Percentiles rank a stretch among this genome's conserved stretches.
phyloP scores from a whole-genome alignment of 1,140 invertebrate species.

The Palaemon carinicauda region DNA sequence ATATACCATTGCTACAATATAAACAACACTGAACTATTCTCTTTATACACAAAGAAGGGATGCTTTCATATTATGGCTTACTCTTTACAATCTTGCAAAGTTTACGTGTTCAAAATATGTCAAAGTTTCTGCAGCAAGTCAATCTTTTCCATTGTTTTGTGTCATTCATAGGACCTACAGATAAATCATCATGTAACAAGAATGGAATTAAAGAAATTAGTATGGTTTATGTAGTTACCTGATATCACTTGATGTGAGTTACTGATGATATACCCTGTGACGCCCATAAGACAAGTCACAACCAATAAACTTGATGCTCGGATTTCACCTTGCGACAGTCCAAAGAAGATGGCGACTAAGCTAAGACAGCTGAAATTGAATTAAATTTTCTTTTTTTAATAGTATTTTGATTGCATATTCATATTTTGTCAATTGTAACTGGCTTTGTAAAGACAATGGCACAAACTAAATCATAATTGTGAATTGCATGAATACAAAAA shows the following conservation, averaged over 20 bases:
- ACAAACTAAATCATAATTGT: no score
- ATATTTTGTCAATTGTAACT: no score
- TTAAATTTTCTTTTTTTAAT: neutral
- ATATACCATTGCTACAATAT: no score
- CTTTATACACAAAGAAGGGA: no score
- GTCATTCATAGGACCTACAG: neutral
- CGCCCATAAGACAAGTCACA: slow-evolving; percentile 3
- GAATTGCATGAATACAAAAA: no score
- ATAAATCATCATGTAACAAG: neutral
- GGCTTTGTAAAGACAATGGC: no score
- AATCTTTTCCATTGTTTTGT: no score
- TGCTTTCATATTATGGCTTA: no score
- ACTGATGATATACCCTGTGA: slow-evolving; percentile 25
- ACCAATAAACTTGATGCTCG: neutral
- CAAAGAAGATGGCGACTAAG: slow-evolving; percentile 34
- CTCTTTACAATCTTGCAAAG: no score
- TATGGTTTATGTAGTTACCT: neutral
- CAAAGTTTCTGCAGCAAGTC: no score
- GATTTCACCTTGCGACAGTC: slow-evolving; percentile 26
- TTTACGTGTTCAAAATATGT: neutral
- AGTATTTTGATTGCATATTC: no score
- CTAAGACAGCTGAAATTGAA: slow-evolving; percentile 31
- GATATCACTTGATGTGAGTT: neutral
- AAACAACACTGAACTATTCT: no score
- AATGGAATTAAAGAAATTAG: neutral